These are phyloP conservation scores for Zaprionus vittiger DNA, from an alignment of 1,140 invertebrate genomes.

Conservation along the genomic window DNA sequence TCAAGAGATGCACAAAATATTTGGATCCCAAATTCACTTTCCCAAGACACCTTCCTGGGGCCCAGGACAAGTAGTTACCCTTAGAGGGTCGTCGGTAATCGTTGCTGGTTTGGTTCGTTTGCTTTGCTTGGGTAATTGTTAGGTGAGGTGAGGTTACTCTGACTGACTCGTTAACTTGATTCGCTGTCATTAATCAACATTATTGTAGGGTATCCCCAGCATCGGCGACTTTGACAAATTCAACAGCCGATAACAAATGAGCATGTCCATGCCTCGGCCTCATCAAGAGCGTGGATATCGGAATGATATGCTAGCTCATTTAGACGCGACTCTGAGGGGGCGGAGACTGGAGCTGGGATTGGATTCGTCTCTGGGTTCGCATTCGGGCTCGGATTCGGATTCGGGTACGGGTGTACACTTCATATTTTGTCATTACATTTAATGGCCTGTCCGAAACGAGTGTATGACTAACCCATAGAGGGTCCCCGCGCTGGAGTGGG, in stretches of 20 bases:
- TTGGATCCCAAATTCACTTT: neutral
- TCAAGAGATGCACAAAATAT: neutral
- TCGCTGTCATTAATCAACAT: constrained; percentile 30
- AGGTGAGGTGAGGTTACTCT: constrained; percentile 4
- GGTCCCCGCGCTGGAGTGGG: neutral
- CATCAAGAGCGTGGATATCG: constrained; percentile 31
- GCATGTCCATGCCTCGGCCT: constrained; percentile 33
- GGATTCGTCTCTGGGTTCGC: neutral
- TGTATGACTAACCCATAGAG: constrained; percentile 12
- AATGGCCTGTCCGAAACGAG: constrained; percentile 56
- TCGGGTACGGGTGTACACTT: constrained; percentile 32
- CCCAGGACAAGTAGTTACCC: neutral
- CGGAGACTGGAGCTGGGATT: neutral
- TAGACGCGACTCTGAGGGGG: constrained; percentile 11
- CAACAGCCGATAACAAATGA: constrained; percentile 39
- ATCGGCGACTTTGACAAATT: constrained; percentile 58
- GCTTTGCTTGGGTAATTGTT: constrained; percentile 7
- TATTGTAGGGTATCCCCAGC: constrained; percentile 29
- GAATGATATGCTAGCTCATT: constrained; percentile 48
- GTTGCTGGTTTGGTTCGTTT: neutral
- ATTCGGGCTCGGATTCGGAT: neutral
- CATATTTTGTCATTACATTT: constrained; percentile 74
- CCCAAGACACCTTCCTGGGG: neutral
- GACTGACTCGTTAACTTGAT: constrained; percentile 23
- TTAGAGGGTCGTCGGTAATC: neutral